A percentile compares a stretch with the other conserved stretches of the same genome.
These are phyloP conservation scores for Lapara coniferarum DNA, from an alignment of 2,888 invertebrate genomes.

Conservation along the genomic window DNA sequence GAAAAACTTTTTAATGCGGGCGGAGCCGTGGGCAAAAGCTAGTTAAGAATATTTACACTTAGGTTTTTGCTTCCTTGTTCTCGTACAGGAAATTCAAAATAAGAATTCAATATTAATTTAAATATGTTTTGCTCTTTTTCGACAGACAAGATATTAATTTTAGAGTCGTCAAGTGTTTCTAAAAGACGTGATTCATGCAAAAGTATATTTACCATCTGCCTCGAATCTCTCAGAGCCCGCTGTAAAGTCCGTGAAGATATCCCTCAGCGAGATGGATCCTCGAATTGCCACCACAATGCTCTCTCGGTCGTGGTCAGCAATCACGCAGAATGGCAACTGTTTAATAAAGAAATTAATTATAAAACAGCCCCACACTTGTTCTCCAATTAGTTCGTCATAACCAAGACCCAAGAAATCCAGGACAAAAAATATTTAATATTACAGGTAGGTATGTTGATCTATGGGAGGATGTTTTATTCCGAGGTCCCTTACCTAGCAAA, in stretches of 20 bases:
- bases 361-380: neutral
- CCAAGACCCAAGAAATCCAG: neutral
- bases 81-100: no score
- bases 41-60: no score
- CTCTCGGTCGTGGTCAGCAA: constrained; percentile 90
- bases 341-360: constrained; percentile 28
- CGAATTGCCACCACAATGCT: constrained; percentile 92
- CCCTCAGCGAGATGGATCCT: constrained; percentile 93
- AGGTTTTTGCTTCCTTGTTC: no score
- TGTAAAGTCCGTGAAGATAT: constrained; percentile 92
- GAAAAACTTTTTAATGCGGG: no score
- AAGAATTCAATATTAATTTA: no score
- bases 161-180: no score
- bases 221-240: constrained; percentile 90
- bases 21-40: no score
- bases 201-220: constrained; percentile 78
- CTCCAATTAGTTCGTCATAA: neutral
- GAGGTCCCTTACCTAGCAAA: no score
- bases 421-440: neutral
- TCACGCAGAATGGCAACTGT: constrained; percentile 93
- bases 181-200: neutral
- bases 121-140: no score
- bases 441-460: no score
- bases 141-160: no score
- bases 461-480: no score